These are phyloP conservation scores for Drosophila truncata DNA, from an alignment of 1,140 invertebrate species.

Conservation along the genomic window DNA sequence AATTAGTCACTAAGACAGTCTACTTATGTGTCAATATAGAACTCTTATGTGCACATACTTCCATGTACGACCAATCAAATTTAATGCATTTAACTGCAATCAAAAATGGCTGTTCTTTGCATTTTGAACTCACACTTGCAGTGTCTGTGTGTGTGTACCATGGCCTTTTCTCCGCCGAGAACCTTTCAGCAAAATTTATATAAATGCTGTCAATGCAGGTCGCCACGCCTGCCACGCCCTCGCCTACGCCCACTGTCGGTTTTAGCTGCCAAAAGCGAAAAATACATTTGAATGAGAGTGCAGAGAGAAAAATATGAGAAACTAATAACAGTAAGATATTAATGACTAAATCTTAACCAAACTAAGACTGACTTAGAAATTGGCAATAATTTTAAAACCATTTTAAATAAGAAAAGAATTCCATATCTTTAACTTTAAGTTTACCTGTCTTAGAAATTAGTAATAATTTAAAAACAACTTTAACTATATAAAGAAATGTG, in stretches of 20 bases:
- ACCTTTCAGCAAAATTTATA: slow-evolving; percentile 57
- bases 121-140: slow-evolving; percentile 29
- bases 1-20: slow-evolving; percentile 43
- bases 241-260: slow-evolving; percentile 53
- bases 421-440: too few relatives aligned
- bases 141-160: neutral
- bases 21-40: slow-evolving; percentile 22
- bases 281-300: slow-evolving; percentile 38
- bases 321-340: too few relatives aligned
- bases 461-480: too few relatives aligned
- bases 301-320: neutral
- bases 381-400: neutral
- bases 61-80: slow-evolving; percentile 58
- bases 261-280: slow-evolving; percentile 54
- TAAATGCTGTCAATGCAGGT: slow-evolving; percentile 55
- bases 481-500: too few relatives aligned
- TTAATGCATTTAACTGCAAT: slow-evolving; percentile 80
- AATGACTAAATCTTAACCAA: neutral
- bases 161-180: slow-evolving; percentile 5
- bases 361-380: neutral
- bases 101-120: slow-evolving; percentile 59
- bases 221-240: slow-evolving; percentile 51
- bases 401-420: too few relatives aligned
- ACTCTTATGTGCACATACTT: slow-evolving; percentile 3
- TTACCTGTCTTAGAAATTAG: too few relatives aligned